Base-by-base conservation (phyloP, 2,888 invertebrate genomes). In the Drosophila austrosaltans region DNA sequence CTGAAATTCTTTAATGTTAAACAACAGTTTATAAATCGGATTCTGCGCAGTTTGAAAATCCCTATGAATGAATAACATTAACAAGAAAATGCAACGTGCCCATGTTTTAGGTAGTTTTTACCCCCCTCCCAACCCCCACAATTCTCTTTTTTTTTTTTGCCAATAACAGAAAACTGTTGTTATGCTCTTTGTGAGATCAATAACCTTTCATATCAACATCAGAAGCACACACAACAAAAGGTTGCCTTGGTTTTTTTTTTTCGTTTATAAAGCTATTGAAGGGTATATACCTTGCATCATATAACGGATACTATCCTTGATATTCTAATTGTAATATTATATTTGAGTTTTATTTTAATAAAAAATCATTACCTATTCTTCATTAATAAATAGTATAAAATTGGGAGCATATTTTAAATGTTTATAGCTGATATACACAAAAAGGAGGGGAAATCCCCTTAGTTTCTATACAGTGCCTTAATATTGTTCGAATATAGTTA, bases 1-100 rank as follows among this genome's bases (percentile, higher is more conserved):
- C 25, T 22, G 1, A 48, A 25, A 25, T 48, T 48, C 0, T n/a
- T 40, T 40, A 65, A 56, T 32, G 72, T 69, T 80, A 76, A 88
- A 81, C 72, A 82, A 74, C 69, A 73, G 53, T 68, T 66, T 16
- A 53, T 68, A 66, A 63, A 53, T 8, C 61, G 77, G 90, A 86
- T 78, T 89, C 87, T 89, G 87, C 87, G 87, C 90, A 81, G 66
- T 80, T 61, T 25, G 25, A 54, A 62, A 53, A 16, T 2, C 6
- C 16, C 16, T 5, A 30, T 32, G 64, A 22, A 62, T 20, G 16
- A 40, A 82, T 83, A 78, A 78, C 87, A 74, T 76, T 76, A 86
- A 76, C 75, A 79, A 75, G 79, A 75, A 83, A 84, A 83, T 77
- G 77, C 70, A 77, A 44, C 20, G 62, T 4, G 25, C 44, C 28